phyloP scores from a whole-genome alignment of 1,140 invertebrate species.

The Drosophila setifemur region DNA sequence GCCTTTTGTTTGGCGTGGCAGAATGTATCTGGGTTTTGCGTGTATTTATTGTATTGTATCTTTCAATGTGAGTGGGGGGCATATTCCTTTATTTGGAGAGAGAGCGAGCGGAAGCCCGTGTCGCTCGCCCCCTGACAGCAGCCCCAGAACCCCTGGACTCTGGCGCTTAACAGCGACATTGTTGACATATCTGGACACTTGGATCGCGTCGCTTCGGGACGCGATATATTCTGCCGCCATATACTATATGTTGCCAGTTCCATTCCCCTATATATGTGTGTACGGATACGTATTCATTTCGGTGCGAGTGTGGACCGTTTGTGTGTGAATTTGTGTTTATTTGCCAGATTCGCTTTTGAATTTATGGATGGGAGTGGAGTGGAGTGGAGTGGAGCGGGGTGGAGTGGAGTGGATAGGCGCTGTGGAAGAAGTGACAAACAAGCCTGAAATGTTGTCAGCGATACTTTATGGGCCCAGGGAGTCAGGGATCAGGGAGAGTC shows the following conservation, averaged over 20 bases:
- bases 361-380: constrained; percentile 22
- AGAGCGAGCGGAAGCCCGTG: constrained; percentile 25
- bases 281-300: no score
- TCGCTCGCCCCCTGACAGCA: constrained; percentile 16
- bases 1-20: constrained; percentile 12
- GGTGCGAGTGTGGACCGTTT: no score
- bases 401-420: not conserved
- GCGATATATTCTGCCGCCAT: constrained; percentile 28
- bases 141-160: constrained; percentile 3
- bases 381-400: not conserved
- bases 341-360: constrained; percentile 25
- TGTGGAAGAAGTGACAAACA: constrained; percentile 15
- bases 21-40: constrained; percentile 30
- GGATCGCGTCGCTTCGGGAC: constrained; percentile 26
- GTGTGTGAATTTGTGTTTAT: constrained; percentile 20
- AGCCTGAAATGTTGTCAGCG: constrained; percentile 19
- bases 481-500: no score
- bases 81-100: constrained; percentile 26
- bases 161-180: constrained; percentile 57
- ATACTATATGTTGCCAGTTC: constrained; percentile 34
- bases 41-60: constrained; percentile 1
- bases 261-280: not conserved
- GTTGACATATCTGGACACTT: constrained; percentile 70
- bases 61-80: constrained; percentile 27
- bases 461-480: not conserved